phyloP scores from a whole-genome alignment of 2,113 vertebrate species.

The Lagenorhynchus albirostris region DNA sequence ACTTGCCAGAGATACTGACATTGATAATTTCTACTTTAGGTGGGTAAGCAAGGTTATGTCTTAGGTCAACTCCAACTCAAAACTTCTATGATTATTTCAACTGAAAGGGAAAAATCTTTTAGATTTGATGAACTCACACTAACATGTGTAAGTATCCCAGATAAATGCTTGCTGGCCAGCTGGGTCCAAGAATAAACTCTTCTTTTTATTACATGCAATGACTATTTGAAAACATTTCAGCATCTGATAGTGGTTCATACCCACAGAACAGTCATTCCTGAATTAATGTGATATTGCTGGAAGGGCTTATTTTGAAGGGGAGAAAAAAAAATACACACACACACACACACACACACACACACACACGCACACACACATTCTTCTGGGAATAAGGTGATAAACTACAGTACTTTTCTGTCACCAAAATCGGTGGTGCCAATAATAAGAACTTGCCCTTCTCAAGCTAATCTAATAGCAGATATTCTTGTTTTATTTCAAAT shows the following conservation, averaged over 20 bases:
- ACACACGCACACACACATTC: neutral
- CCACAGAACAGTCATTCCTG: conserved; percentile 36
- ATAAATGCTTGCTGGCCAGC: conserved; percentile 42
- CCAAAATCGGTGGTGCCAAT: neutral
- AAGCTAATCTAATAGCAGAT: neutral
- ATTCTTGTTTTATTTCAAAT: conserved; percentile 57
- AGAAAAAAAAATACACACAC: too few relatives aligned
- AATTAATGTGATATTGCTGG: conserved; percentile 28
- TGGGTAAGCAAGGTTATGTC: neutral
- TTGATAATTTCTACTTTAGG: conserved; percentile 21
- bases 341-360: too few relatives aligned
- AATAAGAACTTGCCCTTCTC: conserved; percentile 43
- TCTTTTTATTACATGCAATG: conserved; percentile 13
- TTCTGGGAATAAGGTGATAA: neutral
- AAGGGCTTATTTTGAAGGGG: conserved; percentile 8
- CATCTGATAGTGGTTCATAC: neutral
- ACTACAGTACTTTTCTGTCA: neutral
- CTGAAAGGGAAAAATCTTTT: neutral
- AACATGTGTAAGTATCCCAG: conserved; percentile 4
- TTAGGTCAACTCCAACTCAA: conserved; percentile 19
- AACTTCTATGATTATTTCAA: conserved; percentile 47
- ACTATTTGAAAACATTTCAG: conserved; percentile 49
- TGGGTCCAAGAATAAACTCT: conserved; percentile 37
- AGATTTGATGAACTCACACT: conserved; percentile 36
- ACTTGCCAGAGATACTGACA: neutral